Base-by-base conservation (phyloP, 2,797 vertebrate species). In the Eulemur mongoz region DNA sequence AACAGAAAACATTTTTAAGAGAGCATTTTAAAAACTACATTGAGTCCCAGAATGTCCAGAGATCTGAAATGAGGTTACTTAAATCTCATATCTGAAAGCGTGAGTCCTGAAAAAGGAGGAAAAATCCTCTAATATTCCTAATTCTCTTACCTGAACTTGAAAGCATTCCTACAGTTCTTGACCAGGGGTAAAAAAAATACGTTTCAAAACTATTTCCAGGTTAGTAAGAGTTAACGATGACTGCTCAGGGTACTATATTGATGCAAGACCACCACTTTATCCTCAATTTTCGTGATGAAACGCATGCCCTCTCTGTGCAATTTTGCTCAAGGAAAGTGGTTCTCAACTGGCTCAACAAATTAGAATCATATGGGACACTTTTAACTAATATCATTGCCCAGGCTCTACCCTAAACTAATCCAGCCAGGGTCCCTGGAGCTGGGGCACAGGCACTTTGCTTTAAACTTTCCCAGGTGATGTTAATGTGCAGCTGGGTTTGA, bases 1-100 rank as follows among this genome's bases (percentile, higher is more conserved):
- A 92, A 6, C 65, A 54, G 48, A 91, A 88, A 89, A 84, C 69
- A 6, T 80, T 94, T 89, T 95, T 70, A 48, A 94, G 50, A 40
- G 30, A 81, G n/a, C 59, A 57, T 89, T 85, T 95, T 63, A 65
- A 59, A 96, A 69, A 73, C 1, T 11, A 45, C 73, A 75, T 15
- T 54, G 40, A 82, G 54, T 72, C 25, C 17, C 43, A 86, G 30
- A 93, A 89, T 78, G 57, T 84, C 59, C 67, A 85, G 18, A 91
- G 23, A 89, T 95, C 57, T 63, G 30, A 95, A 93, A 89, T 92
- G 78, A 72, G 17, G 8, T 67, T 72, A 85, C 20, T 78, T 89
- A 67, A 72, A 89, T 72, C 69, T 81, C 38, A 11, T 91, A 57
- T 52, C 30, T 88, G 59, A 80, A 80, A 65, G 2, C 15, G 18